These are phyloP conservation scores for Melanotaenia boesemani DNA, from an alignment of 2,797 vertebrate species.

Conservation along the genomic window DNA sequence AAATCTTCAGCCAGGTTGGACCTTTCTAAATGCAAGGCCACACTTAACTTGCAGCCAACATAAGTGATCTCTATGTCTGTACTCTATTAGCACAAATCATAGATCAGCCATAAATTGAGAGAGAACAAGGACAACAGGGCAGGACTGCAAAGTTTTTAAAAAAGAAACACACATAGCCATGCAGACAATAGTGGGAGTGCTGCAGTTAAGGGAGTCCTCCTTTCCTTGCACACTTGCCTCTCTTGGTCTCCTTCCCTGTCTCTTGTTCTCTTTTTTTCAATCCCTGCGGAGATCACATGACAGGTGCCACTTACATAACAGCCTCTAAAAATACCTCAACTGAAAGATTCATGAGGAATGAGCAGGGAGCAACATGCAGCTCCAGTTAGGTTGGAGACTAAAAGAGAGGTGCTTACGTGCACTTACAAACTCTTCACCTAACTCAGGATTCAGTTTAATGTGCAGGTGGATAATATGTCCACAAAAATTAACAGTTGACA, in stretches of 20 bases:
- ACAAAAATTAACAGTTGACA: constrained; percentile 19
- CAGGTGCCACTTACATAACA: constrained; percentile 86
- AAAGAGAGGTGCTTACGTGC: constrained; percentile 32
- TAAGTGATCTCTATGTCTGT: not conserved
- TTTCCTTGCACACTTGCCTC: constrained; percentile 24
- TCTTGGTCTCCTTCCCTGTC: constrained; percentile 30
- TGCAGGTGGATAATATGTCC: constrained; percentile 1
- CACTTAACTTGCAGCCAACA: constrained; percentile 24
- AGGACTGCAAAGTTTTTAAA: constrained; percentile 15
- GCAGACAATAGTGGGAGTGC: constrained; percentile 19
- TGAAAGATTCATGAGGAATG: constrained; percentile 83
- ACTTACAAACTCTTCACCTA: constrained; percentile 7
- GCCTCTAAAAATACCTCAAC: constrained; percentile 82
- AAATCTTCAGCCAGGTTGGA: constrained; percentile 38
- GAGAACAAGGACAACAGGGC: constrained; percentile 4
- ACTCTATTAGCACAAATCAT: not conserved
- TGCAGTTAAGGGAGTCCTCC: constrained; percentile 19
- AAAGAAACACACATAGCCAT: not conserved
- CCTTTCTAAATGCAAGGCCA: constrained; percentile 34
- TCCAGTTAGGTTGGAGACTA: constrained; percentile 49
- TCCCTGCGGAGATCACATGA: constrained; percentile 81
- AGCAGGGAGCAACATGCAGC: constrained; percentile 53
- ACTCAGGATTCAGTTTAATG: not conserved
- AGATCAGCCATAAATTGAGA: not conserved
- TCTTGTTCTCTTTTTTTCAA: constrained; percentile 57